phyloP scores from a whole-genome alignment of 1,140 invertebrate genomes.

The Streblospio benedicti region DNA sequence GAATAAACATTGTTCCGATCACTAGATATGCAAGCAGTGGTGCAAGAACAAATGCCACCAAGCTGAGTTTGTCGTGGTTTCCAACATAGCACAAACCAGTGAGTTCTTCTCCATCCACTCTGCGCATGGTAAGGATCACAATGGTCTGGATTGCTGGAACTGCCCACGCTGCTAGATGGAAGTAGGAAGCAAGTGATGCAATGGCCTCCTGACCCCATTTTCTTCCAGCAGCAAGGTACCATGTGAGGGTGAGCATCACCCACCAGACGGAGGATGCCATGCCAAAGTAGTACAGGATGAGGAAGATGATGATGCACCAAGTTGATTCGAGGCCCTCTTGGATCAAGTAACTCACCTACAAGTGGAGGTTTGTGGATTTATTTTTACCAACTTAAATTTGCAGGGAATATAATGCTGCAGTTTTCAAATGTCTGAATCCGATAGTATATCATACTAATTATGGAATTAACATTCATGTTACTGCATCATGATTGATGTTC shows the following conservation, averaged over 20 bases:
- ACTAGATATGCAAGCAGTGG: conserved; percentile 87
- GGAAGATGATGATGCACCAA: conserved; percentile 72
- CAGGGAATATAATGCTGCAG: conserved; percentile 33
- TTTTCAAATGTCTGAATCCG: no score
- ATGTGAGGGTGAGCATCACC: conserved; percentile 91
- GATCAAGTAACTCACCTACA: conserved; percentile 43
- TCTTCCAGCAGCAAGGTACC: conserved; percentile 92
- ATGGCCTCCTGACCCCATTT: conserved; percentile 99
- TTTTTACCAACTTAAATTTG: neutral
- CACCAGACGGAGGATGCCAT: conserved; percentile 97
- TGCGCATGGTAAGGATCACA: conserved; percentile 82
- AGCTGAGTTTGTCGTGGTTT: conserved; percentile 76
- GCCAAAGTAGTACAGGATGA: conserved; percentile 89
- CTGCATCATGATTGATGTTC: no score
- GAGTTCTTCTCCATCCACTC: conserved; percentile 92
- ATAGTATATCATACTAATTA: no score
- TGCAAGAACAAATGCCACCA: conserved; percentile 77
- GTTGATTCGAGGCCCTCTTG: conserved; percentile 75
- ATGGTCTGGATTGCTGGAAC: conserved; percentile 83
- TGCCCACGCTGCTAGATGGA: conserved; percentile 93
- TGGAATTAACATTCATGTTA: no score
- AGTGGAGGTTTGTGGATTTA: neutral
- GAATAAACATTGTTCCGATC: conserved; percentile 81
- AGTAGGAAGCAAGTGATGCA: conserved; percentile 91
- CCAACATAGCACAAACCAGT: conserved; percentile 96